These are phyloP conservation scores for Morpho achilles DNA, from an alignment of 2,888 invertebrate species.

Conservation along the genomic window DNA sequence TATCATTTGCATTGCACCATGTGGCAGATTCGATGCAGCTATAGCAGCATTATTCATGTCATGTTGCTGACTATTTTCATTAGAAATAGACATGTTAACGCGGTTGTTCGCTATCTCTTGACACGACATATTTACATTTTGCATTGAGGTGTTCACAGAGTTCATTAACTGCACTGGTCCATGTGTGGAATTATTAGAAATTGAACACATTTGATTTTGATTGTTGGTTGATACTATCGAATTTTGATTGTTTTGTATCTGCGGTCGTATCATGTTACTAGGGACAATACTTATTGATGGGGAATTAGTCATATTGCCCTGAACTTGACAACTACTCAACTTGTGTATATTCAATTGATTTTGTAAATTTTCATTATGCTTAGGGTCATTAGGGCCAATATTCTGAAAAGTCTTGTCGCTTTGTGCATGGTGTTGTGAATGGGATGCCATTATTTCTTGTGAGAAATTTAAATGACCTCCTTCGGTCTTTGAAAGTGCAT, in stretches of 20 bases:
- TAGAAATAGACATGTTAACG: constrained; percentile 52
- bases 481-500: constrained; percentile 69
- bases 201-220: constrained; percentile 67
- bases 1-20: constrained; percentile 64
- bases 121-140: constrained; percentile 65
- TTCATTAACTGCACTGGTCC: constrained; percentile 65
- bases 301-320: constrained; percentile 51
- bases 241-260: constrained; percentile 59
- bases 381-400: constrained; percentile 60
- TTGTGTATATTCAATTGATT: constrained; percentile 66
- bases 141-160: constrained; percentile 61
- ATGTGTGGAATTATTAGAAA: constrained; percentile 53
- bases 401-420: constrained; percentile 70
- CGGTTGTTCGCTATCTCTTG: constrained; percentile 62
- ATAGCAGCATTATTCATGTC: constrained; percentile 43
- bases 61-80: constrained; percentile 54
- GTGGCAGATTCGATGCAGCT: constrained; percentile 52
- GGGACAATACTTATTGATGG: constrained; percentile 70
- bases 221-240: constrained; percentile 53
- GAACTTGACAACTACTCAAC: constrained; percentile 67
- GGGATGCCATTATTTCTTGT: constrained; percentile 71
- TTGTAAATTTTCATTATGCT: constrained; percentile 52
- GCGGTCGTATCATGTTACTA: constrained; percentile 61
- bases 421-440: constrained; percentile 66
- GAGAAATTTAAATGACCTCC: constrained; percentile 71